Evolutionary conservation across 2,888 invertebrate species (phyloP), one percentile per base, ranked within the genome.

Genomic region (Sisyra terminalis): DNA sequence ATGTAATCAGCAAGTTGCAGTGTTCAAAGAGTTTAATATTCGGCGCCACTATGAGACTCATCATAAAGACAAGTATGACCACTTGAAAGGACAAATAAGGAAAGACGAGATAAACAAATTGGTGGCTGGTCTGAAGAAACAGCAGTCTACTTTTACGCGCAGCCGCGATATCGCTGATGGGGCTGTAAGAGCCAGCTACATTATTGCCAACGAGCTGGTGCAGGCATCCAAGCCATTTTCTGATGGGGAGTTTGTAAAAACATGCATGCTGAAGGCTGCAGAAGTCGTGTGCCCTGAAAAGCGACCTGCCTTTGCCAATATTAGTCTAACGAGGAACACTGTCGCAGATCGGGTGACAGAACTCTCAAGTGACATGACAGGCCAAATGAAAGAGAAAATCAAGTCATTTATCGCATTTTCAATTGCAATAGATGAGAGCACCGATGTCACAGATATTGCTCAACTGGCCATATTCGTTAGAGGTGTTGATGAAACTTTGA

Each of bases 241-340:
- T 40, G 44, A 46, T 32, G 40, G 39, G 34, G 44, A 46, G 24
- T 44, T 46, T 46, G 34, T 47, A 34, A 46, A 46, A 43, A 17
- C 43, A 40, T 46, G 45, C 43, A 39, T 46, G 34, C 40, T 46
- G 39, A 14, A 43, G 43, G 29, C 41, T 34, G 39, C 43, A n/a
- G 43, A 44, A 11, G 39, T 43, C 18, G 29, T 46, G 44, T 46
- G 47, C 41, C 47, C 45, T 31, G 45, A 46, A 45, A 47, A 48
- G 42, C 44, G 43, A 45, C 44, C 44, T 41, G 46, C 6, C 3
- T 48, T 46, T 46, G 40, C 44, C 46, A 47, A 46, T 32, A 17
- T 44, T 14, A 38, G 45, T 46, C 46, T 50, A 40, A 48, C 47
- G 42, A 47, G 47, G 38, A 49, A 47, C 46, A 49, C 50, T 44